Evolutionary conservation across 2,113 vertebrate genomes (phyloP), one percentile per base, ranked within the genome.

Genomic region (Reinhardtius hippoglossoides): DNA sequence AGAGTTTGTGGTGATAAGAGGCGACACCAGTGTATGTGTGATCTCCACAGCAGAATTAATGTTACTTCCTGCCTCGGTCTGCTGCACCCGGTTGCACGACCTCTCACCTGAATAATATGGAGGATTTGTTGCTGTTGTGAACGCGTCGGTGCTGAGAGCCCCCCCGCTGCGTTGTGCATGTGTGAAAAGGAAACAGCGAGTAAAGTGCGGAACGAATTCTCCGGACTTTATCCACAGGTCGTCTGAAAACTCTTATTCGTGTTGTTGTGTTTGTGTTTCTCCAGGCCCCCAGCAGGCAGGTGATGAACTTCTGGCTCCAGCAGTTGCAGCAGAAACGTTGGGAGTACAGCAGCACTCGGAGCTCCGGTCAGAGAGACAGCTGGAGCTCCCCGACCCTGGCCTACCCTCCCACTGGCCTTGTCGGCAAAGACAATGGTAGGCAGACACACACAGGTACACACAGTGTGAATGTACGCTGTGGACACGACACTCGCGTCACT

Each of bases 301-400:
- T 95, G 83, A 99, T 97, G 98, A 95, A 95, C 0, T 98, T 94
- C 87, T 99, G 98, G 98, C 93, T 99, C 1, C 97, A 98, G 85
- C 95, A 99, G 80, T 92, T 99, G 31, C 98, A 99, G 76, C 98
- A 99, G 94, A 99, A 97, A 74, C 94, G 98, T 16, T 99, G 98
- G 97, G 98, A 99, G 40, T 97, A 96, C 74, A 97, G 97, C 84
- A 98, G 95, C 84, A 93, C 90, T 6, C 89, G 94, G 0, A 94
- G 95, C 0, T 86, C 86, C 0, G 94, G 93, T 0, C 94, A 95
- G 55, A 92, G 96, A 81, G 95, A 95, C 91, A 96, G 95, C 90
- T 86, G 93, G 69, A 93, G 89, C 6, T 95, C 95, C 2, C 95
- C 96, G 0, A 91, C 92, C 0, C 77, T 90, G 0, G 90, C 89